Percentiles rank a stretch among this genome's conserved stretches.
Conservation (phyloP, 2,888 invertebrate species). For the Euplexia lucipara region DNA sequence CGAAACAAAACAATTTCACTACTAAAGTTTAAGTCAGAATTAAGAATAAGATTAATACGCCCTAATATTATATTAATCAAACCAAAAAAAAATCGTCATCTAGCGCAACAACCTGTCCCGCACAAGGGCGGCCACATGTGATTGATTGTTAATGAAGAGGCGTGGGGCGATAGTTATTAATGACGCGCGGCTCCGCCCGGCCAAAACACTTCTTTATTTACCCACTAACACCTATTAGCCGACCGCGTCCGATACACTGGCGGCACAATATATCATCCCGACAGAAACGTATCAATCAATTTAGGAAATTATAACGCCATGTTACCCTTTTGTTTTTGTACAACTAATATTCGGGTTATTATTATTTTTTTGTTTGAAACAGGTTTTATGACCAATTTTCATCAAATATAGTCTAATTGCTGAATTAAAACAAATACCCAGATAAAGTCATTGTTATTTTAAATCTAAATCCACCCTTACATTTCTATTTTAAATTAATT, state of each 20-base stretch:
- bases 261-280: conserved; percentile 84
- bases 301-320: conserved; percentile 82
- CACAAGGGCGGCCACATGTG: conserved; percentile 80
- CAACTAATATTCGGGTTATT: conserved; percentile 28
- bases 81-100: conserved; percentile 63
- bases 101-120: conserved; percentile 74
- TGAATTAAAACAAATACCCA: background rate
- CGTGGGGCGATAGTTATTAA: conserved; percentile 88
- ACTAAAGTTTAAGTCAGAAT: conserved; percentile 3
- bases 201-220: conserved; percentile 82
- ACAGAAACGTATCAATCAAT: conserved; percentile 87
- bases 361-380: background rate
- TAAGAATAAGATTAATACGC: conserved; percentile 9
- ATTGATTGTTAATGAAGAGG: conserved; percentile 90
- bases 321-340: conserved; percentile 74
- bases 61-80: conserved; percentile 50
- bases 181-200: conserved; percentile 83
- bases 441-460: conserved; percentile 13
- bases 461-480: conserved; percentile 7
- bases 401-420: background rate
- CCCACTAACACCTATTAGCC: conserved; percentile 88
- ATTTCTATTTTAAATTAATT: conserved; percentile 36
- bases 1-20: no score
- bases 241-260: conserved; percentile 79
- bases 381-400: background rate